Percentiles rank a stretch among this genome's conserved stretches.
phyloP scores from a whole-genome alignment of 2,113 vertebrate species.

The Noctilio leporinus region DNA sequence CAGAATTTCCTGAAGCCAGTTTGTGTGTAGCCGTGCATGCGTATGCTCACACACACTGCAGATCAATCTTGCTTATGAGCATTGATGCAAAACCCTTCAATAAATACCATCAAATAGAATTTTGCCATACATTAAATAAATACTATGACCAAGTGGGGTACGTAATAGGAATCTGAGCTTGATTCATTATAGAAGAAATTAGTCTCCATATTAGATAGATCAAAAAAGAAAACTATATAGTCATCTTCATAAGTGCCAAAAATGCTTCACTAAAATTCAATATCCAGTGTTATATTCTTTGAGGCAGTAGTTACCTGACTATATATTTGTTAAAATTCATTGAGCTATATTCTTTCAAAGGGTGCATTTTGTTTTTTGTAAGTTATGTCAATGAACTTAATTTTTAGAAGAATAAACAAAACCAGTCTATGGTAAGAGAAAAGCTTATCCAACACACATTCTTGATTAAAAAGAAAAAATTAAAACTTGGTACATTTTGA shows the following conservation, averaged over 20 bases:
- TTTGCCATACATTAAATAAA: background rate
- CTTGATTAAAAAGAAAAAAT: background rate
- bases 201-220: background rate
- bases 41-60: background rate
- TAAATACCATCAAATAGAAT: background rate
- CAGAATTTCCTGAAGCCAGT: background rate
- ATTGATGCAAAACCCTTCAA: background rate
- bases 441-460: background rate
- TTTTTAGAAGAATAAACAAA: background rate
- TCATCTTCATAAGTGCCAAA: background rate
- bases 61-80: background rate
- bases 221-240: background rate
- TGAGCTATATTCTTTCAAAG: background rate
- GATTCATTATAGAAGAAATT: background rate
- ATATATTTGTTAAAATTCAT: background rate
- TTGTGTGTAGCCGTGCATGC: background rate
- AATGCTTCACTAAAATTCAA: background rate
- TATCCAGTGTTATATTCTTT: background rate
- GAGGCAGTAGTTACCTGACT: background rate
- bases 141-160: background rate
- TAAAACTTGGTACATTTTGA: background rate
- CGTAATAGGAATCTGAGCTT: background rate
- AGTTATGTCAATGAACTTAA: conserved; percentile 14
- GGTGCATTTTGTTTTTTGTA: background rate
- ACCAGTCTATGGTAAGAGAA: background rate